Base-by-base conservation (phyloP, 2,113 vertebrate species). In the Mesembrinibis cayennensis region DNA sequence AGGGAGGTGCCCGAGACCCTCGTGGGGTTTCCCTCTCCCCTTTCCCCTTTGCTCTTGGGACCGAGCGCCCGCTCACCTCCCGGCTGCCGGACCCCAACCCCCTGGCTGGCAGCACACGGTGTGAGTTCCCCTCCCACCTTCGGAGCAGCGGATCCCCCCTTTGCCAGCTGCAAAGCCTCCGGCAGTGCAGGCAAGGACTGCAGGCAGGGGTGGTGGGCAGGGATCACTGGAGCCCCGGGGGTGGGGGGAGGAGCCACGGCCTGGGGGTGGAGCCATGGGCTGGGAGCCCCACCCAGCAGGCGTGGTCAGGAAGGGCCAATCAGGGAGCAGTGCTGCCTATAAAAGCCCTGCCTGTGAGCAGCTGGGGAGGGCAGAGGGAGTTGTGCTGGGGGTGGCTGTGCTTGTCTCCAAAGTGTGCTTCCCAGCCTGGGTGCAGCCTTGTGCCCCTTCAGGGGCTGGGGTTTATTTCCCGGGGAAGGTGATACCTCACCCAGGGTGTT, bases 351-450 rank as follows among this genome's bases (percentile, higher is more conserved):
- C 50, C 32, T 8, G 25, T 3, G 40, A 19, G 42, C 14, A 18
- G 16, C 8, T 12, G 49, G 36, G 10, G 11, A 34, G 32, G 32
- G 5, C 2, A 61, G 3, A 4, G 11, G 55, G 9, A 3, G 42
- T 5, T 21, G 49, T 30, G 40, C 12, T 42, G 40, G 38, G 7
- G 69, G 0, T 52, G n/a, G 16, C 11, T 11, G 38, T 38, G 38
- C 7, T 32, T 5, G 32, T 34, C 4, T 4, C 15, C 9, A 3
- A 11, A 4, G 6, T 2, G 1, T 8, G 1, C 5, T 8, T 59
- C 8, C 25, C 32, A 55, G 16, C 15, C 17, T 26, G 38, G 32
- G 29, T 1, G 7, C 27, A 34, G 32, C n/a, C 27, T 13, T 2
- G 0, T 18, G 4, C 16, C 17, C 4, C 45, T 23, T 40, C 9